Percentiles rank a stretch among this genome's conserved stretches.
Conservation (phyloP, 1,140 invertebrate genomes). For the Hirudo medicinalis region DNA sequence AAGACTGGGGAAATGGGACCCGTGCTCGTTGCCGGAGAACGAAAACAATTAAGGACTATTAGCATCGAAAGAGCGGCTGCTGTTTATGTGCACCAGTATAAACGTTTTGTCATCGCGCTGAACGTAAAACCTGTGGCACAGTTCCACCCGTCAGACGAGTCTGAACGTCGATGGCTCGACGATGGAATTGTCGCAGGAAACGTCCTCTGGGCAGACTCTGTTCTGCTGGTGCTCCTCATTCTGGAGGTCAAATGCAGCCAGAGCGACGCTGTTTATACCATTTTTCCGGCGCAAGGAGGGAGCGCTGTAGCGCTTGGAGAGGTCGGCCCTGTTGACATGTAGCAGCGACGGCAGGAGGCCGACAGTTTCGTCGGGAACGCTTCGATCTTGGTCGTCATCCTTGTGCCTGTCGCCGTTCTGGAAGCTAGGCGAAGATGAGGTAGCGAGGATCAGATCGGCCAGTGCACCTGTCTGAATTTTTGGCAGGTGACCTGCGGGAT, state of each 20-base stretch:
- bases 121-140: too few relatives aligned
- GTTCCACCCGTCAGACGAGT: too few relatives aligned
- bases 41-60: too few relatives aligned
- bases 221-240: slow-evolving; percentile 4
- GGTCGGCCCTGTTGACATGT: not conserved
- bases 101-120: too few relatives aligned
- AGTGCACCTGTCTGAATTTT: not conserved
- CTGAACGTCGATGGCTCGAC: too few relatives aligned
- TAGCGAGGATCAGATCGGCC: not conserved
- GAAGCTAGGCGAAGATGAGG: slow-evolving; percentile 9
- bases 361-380: not conserved
- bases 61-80: too few relatives aligned
- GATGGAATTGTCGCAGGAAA: too few relatives aligned
- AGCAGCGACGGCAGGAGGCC: not conserved
- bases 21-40: too few relatives aligned
- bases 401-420: not conserved
- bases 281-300: not conserved
- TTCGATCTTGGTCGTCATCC: not conserved
- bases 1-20: too few relatives aligned
- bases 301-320: not conserved
- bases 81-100: too few relatives aligned
- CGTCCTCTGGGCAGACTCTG: not conserved
- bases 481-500: not conserved
- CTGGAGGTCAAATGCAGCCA: slow-evolving; percentile 10
- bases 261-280: slow-evolving; percentile 3